phyloP scores from a whole-genome alignment of 2,113 vertebrate genomes.

The Phrynosoma platyrhinos region DNA sequence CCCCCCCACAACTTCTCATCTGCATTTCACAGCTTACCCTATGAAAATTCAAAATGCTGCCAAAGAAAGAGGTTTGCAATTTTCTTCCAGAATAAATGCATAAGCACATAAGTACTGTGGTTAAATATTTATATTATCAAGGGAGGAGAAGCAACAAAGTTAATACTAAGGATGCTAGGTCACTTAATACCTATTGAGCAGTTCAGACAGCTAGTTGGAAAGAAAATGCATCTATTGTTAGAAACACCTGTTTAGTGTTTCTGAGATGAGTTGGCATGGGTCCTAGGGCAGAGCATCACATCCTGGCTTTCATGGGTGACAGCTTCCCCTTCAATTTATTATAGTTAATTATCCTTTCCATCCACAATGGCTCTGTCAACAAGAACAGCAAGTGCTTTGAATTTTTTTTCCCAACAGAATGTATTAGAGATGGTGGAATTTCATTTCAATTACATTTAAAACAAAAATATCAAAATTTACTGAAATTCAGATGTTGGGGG shows the following conservation, averaged over 20 bases:
- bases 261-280: too few species aligned
- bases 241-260: background rate
- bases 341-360: too few species aligned
- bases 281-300: too few species aligned
- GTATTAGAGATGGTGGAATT: too few species aligned
- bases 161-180: background rate
- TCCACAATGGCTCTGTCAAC: too few species aligned
- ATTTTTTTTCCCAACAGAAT: too few species aligned
- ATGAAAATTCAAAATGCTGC: background rate
- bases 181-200: background rate
- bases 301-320: too few species aligned
- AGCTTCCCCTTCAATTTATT: too few species aligned
- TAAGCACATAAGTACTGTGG: background rate
- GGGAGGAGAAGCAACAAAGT: background rate
- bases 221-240: background rate
- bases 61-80: background rate
- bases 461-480: too few species aligned
- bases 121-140: slow-evolving; percentile 21
- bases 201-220: background rate
- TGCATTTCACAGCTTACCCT: background rate
- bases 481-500: too few species aligned
- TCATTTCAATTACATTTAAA: too few species aligned
- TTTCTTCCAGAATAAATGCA: slow-evolving; percentile 4
- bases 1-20: background rate
- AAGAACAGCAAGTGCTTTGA: too few species aligned